These are phyloP conservation scores for Plumapathes pennacea DNA, from an alignment of 92 coral and sea anemone genomes.

Conservation along the genomic window DNA sequence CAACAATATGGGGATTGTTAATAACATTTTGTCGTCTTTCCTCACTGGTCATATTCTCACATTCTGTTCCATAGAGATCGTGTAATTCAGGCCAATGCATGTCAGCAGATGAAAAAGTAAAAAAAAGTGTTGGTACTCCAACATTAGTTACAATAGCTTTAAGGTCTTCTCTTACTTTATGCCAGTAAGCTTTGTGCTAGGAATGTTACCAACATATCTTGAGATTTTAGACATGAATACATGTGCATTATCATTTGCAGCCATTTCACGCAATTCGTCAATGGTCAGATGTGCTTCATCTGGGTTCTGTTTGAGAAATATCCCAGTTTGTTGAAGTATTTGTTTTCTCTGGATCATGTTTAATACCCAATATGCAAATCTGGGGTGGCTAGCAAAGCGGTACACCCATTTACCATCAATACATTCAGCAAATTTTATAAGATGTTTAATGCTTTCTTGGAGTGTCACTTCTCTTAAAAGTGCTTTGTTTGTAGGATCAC, in stretches of 20 bases:
- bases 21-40: slow-evolving; percentile 40
- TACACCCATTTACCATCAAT: slow-evolving; percentile 46
- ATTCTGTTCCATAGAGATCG: slow-evolving; percentile 2
- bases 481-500: slow-evolving; percentile 42
- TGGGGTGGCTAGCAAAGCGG: slow-evolving; percentile 47
- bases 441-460: slow-evolving; percentile 15
- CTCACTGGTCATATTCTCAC: neutral
- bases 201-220: slow-evolving; percentile 46
- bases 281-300: slow-evolving; percentile 40
- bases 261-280: slow-evolving; percentile 49
- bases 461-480: slow-evolving; percentile 19
- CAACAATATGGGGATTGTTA: slow-evolving; percentile 53
- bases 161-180: slow-evolving; percentile 41
- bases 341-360: slow-evolving; percentile 48
- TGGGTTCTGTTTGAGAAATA: slow-evolving; percentile 32
- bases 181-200: slow-evolving; percentile 54
- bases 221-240: slow-evolving; percentile 34
- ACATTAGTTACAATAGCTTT: slow-evolving; percentile 17
- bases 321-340: slow-evolving; percentile 40
- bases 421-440: slow-evolving; percentile 44
- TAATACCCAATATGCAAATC: slow-evolving; percentile 47
- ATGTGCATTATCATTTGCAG: slow-evolving; percentile 22
- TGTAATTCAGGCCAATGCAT: slow-evolving; percentile 33
- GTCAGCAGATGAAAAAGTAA: slow-evolving; percentile 41
- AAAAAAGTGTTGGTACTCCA: slow-evolving; percentile 50